Percentiles rank a stretch among this genome's conserved stretches.
Conservation (phyloP, 2,113 vertebrate species). For the Ursus arctos region DNA sequence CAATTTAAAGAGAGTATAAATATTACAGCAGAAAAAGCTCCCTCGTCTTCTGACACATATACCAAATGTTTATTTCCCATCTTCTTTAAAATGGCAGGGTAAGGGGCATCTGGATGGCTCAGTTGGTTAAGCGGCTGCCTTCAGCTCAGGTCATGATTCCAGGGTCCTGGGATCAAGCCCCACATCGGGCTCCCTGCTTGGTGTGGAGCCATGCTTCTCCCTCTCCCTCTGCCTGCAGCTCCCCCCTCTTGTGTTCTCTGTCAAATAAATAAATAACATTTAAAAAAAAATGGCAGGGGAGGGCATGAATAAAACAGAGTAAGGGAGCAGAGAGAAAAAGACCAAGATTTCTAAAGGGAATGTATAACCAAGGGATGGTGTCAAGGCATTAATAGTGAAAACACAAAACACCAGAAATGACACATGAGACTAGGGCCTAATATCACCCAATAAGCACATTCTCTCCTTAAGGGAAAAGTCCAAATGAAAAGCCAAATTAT, state of each 20-base stretch:
- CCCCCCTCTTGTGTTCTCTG: too few species aligned
- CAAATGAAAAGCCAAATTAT: constrained; percentile 40
- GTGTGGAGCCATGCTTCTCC: too few species aligned
- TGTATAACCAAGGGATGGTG: not conserved
- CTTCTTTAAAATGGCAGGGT: not conserved
- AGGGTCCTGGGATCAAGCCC: too few species aligned
- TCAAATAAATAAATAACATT: too few species aligned
- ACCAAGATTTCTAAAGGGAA: constrained; percentile 40
- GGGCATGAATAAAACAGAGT: not conserved
- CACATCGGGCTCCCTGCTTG: too few species aligned
- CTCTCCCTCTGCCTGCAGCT: too few species aligned
- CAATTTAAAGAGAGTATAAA: not conserved
- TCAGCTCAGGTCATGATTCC: too few species aligned
- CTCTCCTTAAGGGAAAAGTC: not conserved
- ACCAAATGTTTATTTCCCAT: constrained; percentile 48
- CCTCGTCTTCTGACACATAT: not conserved
- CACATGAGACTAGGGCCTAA: not conserved
- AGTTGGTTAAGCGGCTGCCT: too few species aligned
- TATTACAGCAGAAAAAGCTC: constrained; percentile 16
- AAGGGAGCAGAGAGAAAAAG: not conserved
- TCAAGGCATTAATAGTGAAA: not conserved
- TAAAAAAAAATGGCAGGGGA: not conserved
- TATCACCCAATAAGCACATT: constrained; percentile 6
- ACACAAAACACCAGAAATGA: not conserved
- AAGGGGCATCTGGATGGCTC: too few species aligned